Percentiles rank a stretch among this genome's conserved stretches.
phyloP scores from a whole-genome alignment of 2,797 vertebrate species.

The Hylomyscus alleni region DNA sequence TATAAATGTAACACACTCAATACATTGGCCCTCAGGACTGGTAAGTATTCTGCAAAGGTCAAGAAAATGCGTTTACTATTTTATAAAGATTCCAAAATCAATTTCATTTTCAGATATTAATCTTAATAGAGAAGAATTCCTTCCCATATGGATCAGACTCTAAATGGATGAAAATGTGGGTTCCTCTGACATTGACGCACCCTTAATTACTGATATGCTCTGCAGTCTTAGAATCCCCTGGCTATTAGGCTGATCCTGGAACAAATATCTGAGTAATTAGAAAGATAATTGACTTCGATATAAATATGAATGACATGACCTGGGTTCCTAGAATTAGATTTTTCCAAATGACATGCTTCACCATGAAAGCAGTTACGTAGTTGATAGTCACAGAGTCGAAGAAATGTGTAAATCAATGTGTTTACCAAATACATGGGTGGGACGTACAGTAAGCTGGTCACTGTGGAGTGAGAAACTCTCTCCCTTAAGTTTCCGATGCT shows the following conservation, averaged over 20 bases:
- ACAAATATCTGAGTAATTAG: neutral
- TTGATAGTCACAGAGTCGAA: neutral
- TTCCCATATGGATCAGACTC: neutral
- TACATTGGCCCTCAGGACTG: neutral
- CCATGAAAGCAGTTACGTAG: neutral
- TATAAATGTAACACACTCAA: neutral
- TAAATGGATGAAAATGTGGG: neutral
- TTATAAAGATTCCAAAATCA: neutral
- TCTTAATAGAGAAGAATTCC: slow-evolving; percentile 7
- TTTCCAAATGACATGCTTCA: neutral
- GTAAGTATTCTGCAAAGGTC: neutral
- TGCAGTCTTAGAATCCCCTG: neutral
- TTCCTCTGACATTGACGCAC: neutral
- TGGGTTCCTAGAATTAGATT: neutral
- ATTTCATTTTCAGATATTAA: slow-evolving; percentile 30
- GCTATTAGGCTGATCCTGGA: neutral
- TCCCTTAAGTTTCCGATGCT: neutral
- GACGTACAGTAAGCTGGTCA: no score
- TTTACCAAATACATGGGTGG: neutral
- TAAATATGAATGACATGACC: neutral
- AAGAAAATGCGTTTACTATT: neutral
- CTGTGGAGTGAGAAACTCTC: neutral
- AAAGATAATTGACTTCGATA: neutral
- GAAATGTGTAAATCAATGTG: neutral
- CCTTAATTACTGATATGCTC: neutral